phyloP scores from a whole-genome alignment of 1,140 invertebrate genomes.

The Cheumatopsyche charites region DNA sequence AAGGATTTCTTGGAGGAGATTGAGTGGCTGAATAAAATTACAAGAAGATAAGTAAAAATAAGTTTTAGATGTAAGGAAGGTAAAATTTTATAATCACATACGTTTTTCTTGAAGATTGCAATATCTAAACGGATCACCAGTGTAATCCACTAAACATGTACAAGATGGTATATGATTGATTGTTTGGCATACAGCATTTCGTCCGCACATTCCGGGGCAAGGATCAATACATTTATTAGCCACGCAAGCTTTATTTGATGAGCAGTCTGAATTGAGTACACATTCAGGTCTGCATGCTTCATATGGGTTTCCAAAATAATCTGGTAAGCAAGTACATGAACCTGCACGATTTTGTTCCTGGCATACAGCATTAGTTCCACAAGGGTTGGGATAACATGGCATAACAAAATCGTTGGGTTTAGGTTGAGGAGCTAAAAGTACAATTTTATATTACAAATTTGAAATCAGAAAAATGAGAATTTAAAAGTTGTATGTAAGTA shows the following conservation, averaged over 20 bases:
- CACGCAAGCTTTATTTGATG: slow-evolving; percentile 69
- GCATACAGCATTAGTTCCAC: slow-evolving; percentile 63
- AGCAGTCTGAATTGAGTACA: slow-evolving; percentile 64
- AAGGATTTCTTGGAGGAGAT: slow-evolving; percentile 59
- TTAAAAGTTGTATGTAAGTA: not conserved
- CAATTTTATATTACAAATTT: slow-evolving; percentile 48
- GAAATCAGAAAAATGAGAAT: slow-evolving; percentile 49
- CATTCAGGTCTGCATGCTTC: slow-evolving; percentile 63
- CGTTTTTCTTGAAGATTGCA: slow-evolving; percentile 58
- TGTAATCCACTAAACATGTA: slow-evolving; percentile 71
- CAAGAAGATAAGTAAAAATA: not conserved
- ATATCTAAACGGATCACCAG: slow-evolving; percentile 72
- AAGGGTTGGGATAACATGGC: slow-evolving; percentile 58
- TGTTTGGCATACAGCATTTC: slow-evolving; percentile 74
- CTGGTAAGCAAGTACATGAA: slow-evolving; percentile 62
- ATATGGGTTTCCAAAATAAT: slow-evolving; percentile 64
- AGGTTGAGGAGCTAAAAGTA: slow-evolving; percentile 57
- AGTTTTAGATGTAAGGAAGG: not conserved
- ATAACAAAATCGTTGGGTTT: slow-evolving; percentile 50
- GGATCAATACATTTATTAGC: slow-evolving; percentile 75
- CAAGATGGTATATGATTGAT: slow-evolving; percentile 80
- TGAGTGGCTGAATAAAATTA: not conserved
- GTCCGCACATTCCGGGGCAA: slow-evolving; percentile 74
- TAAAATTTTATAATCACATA: slow-evolving; percentile 26
- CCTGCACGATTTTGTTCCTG: slow-evolving; percentile 63